Base-by-base conservation (phyloP, 2,888 invertebrate species). In the Ichneumoninae sp. region DNA sequence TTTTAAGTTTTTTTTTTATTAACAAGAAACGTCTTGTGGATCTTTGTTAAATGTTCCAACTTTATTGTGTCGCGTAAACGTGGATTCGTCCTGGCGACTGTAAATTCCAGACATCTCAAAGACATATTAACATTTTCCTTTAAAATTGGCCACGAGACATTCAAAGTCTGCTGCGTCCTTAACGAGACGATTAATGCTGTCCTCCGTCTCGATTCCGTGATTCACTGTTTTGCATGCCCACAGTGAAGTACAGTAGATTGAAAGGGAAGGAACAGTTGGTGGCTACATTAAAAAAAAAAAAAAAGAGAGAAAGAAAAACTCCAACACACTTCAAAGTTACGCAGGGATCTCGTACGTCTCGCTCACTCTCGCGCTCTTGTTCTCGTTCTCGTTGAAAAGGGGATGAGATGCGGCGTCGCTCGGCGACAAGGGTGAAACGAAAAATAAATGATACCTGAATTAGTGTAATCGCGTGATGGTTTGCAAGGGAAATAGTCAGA, bases 401-500 rank as follows among this genome's bases (percentile, higher is more conserved):
- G 87, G 83, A 85, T 84, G 86, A 84, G 86, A 87, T 85, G 87
- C 87, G 86, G 86, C 78, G 82, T 80, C 79, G 86, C 68, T 40
- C 13, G 3, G 57, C n/a, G 83, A 86, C 89, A 91, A 90, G 91
- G 91, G 91, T 89, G 91, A 90, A 44, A 91, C 91, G 91, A 91
- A 93, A 92, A 92, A 93, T 93, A 93, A 93, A 93, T 92, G 93
- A 93, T 93, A 93, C 88, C 91, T 89, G 91, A 93, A 93, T 93
- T 93, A 93, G 92, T 90, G 90, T 93, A 93, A 93, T 93, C 92
- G 91, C 88, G 91, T 91, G 92, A 92, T 90, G 92, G 91, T 92
- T 92, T 92, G 90, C 90, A 88, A 91, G 91, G 91, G 93, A 91
- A 92, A 92, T 91, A 88, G 84, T 85, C 87, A 87, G 88, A 85